phyloP scores from a whole-genome alignment of 2,113 vertebrate species.

The Otis tarda region DNA sequence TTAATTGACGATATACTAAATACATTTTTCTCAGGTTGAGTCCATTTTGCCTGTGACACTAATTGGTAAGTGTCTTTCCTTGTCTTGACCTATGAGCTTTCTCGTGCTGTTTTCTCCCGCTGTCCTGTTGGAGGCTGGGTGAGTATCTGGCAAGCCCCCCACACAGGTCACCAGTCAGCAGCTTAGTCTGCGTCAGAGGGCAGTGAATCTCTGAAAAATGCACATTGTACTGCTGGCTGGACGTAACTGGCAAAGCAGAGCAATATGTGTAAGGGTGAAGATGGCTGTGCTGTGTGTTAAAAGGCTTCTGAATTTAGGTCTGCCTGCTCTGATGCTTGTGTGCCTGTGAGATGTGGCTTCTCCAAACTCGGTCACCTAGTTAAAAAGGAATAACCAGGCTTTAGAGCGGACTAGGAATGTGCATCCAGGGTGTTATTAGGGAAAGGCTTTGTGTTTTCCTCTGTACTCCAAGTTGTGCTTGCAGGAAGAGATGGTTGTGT shows the following conservation, averaged over 20 bases:
- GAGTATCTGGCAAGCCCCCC: background rate
- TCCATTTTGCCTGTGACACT: background rate
- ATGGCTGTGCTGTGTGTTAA: background rate
- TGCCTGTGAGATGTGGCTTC: background rate
- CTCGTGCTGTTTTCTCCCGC: background rate
- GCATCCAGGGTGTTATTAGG: background rate
- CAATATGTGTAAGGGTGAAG: rapidly evolving
- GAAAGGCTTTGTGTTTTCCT: background rate
- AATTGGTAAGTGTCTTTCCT: background rate
- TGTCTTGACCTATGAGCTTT: background rate
- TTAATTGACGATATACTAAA: background rate
- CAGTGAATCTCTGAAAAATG: background rate
- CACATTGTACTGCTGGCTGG: background rate
- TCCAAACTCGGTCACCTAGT: background rate
- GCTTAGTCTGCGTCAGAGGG: background rate
- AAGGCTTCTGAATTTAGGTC: background rate
- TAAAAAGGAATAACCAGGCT: background rate
- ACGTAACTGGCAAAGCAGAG: background rate
- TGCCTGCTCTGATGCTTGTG: background rate
- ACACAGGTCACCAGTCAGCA: background rate
- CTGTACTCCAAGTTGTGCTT: background rate
- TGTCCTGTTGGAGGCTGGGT: background rate
- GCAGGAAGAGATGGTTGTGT: background rate
- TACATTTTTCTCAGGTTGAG: rapidly evolving
- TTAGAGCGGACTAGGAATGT: background rate